Percentiles rank a stretch among this genome's conserved stretches.
Conservation (phyloP, 2,113 vertebrate genomes). For the Polyodon spathula region DNA sequence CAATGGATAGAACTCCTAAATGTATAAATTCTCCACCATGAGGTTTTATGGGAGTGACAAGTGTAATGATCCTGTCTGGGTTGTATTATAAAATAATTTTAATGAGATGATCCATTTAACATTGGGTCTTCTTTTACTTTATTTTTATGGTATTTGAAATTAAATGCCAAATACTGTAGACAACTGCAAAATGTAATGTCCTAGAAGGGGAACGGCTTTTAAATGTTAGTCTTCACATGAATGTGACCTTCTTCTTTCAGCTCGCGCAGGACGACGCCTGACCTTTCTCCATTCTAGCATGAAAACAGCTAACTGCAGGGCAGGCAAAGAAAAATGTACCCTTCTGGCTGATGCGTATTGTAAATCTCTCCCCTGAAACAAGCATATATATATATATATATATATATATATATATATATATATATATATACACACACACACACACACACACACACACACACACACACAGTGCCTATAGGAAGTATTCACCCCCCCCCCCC, state of each 20-base stretch:
- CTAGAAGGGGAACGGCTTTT: background rate
- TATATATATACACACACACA: no score
- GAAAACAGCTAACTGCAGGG: constrained; percentile 3
- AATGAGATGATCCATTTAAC: background rate
- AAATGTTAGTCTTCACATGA: background rate
- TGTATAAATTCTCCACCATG: no score
- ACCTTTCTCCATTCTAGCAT: constrained; percentile 1
- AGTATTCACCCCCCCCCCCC: no score
- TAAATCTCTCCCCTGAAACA: background rate
- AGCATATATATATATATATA: no score
- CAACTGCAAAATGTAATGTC: background rate
- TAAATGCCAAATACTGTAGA: background rate
- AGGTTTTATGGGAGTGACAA: no score
- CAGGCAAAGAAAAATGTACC: constrained; percentile 2
- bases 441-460: no score
- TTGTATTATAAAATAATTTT: background rate
- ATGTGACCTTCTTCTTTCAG: constrained; percentile 4
- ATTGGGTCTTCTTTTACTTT: no score
- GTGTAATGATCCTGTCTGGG: no score
- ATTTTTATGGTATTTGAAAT: background rate
- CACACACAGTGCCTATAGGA: no score
- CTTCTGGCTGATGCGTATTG: constrained; percentile 4
- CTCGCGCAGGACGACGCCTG: background rate
- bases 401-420: no score
- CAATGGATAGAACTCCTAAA: no score